Evolutionary conservation across 2,888 invertebrate species (phyloP).

Genomic region (Nephrotoma guestfalica): DNA sequence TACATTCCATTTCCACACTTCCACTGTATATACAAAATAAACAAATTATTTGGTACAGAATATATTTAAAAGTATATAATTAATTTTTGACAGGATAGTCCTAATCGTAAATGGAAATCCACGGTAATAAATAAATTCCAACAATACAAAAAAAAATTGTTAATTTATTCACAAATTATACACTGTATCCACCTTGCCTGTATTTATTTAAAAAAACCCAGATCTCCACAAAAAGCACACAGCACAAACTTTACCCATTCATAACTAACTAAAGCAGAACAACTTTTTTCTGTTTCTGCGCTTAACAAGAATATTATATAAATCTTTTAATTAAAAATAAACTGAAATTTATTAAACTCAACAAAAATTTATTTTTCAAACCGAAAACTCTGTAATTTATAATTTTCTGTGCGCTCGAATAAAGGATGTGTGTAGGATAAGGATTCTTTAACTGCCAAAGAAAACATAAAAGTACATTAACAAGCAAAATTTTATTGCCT

Average conservation of each 20-base stretch:
- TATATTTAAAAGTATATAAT: neutral
- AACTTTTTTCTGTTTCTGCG: neutral
- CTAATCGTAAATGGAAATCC: conserved; percentile 30
- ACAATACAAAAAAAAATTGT: conserved; percentile 2
- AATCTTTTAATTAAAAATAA: neutral
- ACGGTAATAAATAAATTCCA: conserved; percentile 23
- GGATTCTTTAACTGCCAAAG: neutral
- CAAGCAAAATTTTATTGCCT: neutral
- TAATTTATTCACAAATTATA: conserved; percentile 10
- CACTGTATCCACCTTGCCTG: neutral
- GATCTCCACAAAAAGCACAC: neutral
- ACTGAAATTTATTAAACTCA: neutral
- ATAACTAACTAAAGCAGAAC: neutral
- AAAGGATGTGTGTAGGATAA: neutral
- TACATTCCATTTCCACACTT: conserved; percentile 9
- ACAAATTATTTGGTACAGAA: neutral
- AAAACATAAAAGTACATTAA: neutral
- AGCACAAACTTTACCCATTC: neutral
- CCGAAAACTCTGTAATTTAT: neutral
- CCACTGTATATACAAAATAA: neutral
- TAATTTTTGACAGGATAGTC: conserved; percentile 27
- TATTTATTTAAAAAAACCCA: neutral
- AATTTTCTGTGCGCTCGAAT: neutral
- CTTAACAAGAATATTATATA: neutral
- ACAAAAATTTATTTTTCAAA: neutral